These are phyloP conservation scores for Polydrusus tereticollis DNA, from an alignment of 2,888 invertebrate species.

Conservation along the genomic window DNA sequence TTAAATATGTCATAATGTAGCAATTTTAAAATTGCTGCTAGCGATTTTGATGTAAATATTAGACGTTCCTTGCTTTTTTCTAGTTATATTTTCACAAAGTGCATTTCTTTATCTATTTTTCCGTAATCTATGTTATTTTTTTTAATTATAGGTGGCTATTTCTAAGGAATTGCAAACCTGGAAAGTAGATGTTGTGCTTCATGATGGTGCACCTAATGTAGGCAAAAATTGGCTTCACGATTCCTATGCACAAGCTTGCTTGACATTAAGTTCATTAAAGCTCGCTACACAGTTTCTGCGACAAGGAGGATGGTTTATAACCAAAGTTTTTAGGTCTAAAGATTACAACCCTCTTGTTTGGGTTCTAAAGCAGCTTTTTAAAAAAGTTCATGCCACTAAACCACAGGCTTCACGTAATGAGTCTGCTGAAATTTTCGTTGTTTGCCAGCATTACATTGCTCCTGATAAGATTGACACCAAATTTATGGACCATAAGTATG, in stretches of 20 bases:
- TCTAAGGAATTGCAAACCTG: conserved; percentile 91
- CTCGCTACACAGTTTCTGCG: conserved; percentile 90
- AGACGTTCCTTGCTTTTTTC: too few relatives aligned
- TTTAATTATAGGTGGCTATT: conserved; percentile 66
- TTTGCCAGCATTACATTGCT: conserved; percentile 93
- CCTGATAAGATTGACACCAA: conserved; percentile 94
- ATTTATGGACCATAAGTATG: conserved; percentile 92
- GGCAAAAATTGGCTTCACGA: conserved; percentile 97
- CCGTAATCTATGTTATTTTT: too few relatives aligned
- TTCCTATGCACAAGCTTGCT: conserved; percentile 93
- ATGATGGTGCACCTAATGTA: conserved; percentile 99
- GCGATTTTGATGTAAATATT: too few relatives aligned
- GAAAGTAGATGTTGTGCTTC: conserved; percentile 96
- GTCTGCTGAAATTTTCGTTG: conserved; percentile 99
- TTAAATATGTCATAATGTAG: too few relatives aligned
- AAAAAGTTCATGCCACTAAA: conserved; percentile 97
- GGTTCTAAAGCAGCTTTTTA: conserved; percentile 97
- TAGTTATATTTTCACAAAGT: too few relatives aligned
- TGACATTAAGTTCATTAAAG: conserved; percentile 94
- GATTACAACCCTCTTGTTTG: conserved; percentile 96
- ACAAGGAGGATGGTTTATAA: conserved; percentile 96
- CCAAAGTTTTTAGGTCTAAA: conserved; percentile 98
- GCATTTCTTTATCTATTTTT: too few relatives aligned
- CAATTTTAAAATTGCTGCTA: too few relatives aligned
- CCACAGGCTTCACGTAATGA: conserved; percentile 98